Conservation (phyloP, 2,888 invertebrate genomes). For the Lymantria monacha region DNA sequence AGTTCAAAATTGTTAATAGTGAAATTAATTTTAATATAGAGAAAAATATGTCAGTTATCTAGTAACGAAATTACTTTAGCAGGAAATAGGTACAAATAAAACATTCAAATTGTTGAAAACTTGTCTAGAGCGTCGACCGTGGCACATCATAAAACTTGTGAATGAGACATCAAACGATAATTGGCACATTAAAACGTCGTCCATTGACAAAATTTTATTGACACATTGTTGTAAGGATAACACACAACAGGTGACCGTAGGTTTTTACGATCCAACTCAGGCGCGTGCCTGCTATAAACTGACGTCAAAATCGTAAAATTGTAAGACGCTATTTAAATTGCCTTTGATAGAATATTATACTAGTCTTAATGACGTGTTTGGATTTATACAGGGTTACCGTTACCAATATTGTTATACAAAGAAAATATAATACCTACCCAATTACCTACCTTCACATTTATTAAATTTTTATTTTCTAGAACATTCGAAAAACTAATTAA, state of each 20-base stretch:
- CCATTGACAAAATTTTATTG: constrained; percentile 73
- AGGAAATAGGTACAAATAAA: too few species aligned
- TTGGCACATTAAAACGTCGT: constrained; percentile 68
- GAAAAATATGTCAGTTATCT: too few species aligned
- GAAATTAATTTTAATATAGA: too few species aligned
- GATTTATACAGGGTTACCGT: constrained; percentile 43
- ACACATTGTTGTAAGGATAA: constrained; percentile 59
- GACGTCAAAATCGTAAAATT: constrained; percentile 68
- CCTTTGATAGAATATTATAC: constrained; percentile 68
- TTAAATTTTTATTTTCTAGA: too few species aligned
- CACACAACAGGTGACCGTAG: constrained; percentile 76
- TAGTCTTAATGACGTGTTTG: constrained; percentile 65
- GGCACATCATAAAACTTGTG: constrained; percentile 49
- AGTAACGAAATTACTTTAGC: too few species aligned
- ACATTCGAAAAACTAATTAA: too few species aligned
- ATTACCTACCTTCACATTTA: too few species aligned
- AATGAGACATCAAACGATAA: constrained; percentile 67
- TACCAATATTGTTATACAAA: neutral
- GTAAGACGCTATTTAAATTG: constrained; percentile 66
- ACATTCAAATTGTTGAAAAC: neutral
- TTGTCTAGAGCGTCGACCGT: constrained; percentile 33
- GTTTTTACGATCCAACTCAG: constrained; percentile 67
- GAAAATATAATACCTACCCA: constrained; percentile 20
- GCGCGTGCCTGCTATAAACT: constrained; percentile 64
- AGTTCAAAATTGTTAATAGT: too few species aligned